Evolutionary conservation across 2,797 vertebrate genomes (phyloP), one percentile per base, ranked within the genome.

Genomic region (Ptychobarbus kaznakovi): DNA sequence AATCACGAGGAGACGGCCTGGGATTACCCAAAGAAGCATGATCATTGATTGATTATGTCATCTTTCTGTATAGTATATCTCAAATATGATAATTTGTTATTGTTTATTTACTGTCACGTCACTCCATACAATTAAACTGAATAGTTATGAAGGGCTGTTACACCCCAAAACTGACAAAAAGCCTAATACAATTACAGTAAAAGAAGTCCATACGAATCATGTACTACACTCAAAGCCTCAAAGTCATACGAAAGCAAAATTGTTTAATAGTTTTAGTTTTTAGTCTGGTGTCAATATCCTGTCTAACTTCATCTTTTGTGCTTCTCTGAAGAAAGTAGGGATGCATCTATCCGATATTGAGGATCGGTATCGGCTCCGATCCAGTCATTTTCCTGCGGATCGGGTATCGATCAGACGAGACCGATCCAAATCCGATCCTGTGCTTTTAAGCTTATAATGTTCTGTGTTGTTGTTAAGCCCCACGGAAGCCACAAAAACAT

Each of bases 21-120:
- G 58, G 79, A 84, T 78, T 58, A 84, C 25, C n/a, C 20, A 12
- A 11, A 20, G 46, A 32, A 42, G 61, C 13, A 49, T n/a, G 35
- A 77, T 78, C 25, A 58, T 53, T 56, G 61, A 69, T 13, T 56
- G 46, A 84, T 32, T 32, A 35, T 42, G 51, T 69, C n/a, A 69
- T 70, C 16, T 49, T 77, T 51, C 70, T 65, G 32, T 15, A 82
- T 61, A 46, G 53, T 53, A 63, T 70, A 10, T 51, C 22, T 38
- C 4, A n/a, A 40, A 51, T 32, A 22, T 49, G 10, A 35, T 18
- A 0, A 25, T 12, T 68, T 32, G 12, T 15, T n/a, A 76, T 22
- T 8, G 56, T 25, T 77, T 38, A 38, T 76, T 76, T 75, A 53
- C 46, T 4, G 12, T 25, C 8, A 42, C 42, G 53, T 18, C 0